A percentile compares a stretch with the other conserved stretches of the same genome.
These are phyloP conservation scores for Asteroscopus sphinx DNA, from an alignment of 2,888 invertebrate species.

Conservation along the genomic window DNA sequence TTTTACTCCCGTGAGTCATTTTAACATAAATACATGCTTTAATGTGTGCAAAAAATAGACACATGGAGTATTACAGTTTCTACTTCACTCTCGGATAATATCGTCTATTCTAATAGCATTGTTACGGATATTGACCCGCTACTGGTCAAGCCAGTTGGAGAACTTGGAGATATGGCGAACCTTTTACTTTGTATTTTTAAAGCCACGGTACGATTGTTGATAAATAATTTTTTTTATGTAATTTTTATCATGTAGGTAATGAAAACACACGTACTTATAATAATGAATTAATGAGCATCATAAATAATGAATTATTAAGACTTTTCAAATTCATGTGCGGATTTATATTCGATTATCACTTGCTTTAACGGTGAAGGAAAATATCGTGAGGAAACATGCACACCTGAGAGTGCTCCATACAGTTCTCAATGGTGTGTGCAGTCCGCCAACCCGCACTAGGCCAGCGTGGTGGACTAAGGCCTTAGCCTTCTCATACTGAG, in stretches of 20 bases:
- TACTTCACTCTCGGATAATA: constrained; percentile 15
- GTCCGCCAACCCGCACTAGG: too few relatives aligned
- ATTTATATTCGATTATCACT: too few relatives aligned
- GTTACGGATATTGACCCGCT: constrained; percentile 55
- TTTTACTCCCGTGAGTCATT: too few relatives aligned
- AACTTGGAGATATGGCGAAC: constrained; percentile 3
- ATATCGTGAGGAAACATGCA: too few relatives aligned
- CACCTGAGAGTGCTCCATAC: too few relatives aligned
- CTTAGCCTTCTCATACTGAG: too few relatives aligned
- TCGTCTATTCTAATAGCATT: constrained; percentile 19
- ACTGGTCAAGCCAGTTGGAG: constrained; percentile 15
- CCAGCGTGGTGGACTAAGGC: too few relatives aligned
- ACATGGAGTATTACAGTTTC: constrained; percentile 4
- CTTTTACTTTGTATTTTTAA: constrained; percentile 16
- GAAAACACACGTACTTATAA: neutral
- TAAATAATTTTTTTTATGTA: constrained; percentile 10
- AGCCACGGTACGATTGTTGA: constrained; percentile 2
- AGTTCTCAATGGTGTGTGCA: too few relatives aligned
- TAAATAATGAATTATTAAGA: too few relatives aligned
- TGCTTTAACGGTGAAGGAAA: too few relatives aligned
- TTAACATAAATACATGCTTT: neutral
- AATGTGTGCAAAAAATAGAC: neutral
- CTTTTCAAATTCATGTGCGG: too few relatives aligned
- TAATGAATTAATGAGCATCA: constrained; percentile 5
- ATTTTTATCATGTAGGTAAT: constrained; percentile 3